Evolutionary conservation across 2,888 invertebrate species (phyloP).

Genomic region (Pyrrhia umbra): DNA sequence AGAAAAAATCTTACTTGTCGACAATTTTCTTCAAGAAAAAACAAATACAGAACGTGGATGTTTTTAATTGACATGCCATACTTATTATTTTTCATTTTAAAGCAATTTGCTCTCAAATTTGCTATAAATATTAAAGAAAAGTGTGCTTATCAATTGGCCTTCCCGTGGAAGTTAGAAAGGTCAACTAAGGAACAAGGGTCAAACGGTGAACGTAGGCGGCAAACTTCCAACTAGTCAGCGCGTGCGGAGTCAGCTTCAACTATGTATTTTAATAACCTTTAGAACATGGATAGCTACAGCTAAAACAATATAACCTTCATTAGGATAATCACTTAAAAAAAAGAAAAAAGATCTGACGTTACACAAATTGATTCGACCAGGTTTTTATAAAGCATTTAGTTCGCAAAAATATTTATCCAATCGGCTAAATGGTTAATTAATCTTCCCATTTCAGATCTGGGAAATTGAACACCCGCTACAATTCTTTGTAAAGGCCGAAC

Average conservation of each 20-base stretch:
- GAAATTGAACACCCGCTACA: slow-evolving; percentile 56
- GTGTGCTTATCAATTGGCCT: slow-evolving; percentile 18
- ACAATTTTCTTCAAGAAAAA: slow-evolving; percentile 17
- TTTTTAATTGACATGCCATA: slow-evolving; percentile 20
- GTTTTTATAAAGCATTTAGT: slow-evolving; percentile 52
- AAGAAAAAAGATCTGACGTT: slow-evolving; percentile 4
- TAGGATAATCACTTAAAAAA: neutral
- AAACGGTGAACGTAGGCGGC: slow-evolving; percentile 17
- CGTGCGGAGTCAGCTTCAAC: slow-evolving; percentile 7
- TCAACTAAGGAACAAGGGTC: slow-evolving; percentile 36
- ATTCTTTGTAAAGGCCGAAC: slow-evolving; percentile 49
- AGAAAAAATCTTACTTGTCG: slow-evolving; percentile 34
- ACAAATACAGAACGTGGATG: neutral
- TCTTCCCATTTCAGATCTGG: slow-evolving; percentile 49
- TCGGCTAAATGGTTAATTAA: slow-evolving; percentile 56
- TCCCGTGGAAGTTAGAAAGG: slow-evolving; percentile 41
- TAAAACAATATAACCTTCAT: slow-evolving; percentile 6
- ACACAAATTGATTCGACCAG: slow-evolving; percentile 29
- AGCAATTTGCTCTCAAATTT: slow-evolving; percentile 2
- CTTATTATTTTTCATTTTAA: slow-evolving; percentile 1
- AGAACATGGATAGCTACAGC: neutral
- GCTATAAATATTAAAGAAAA: slow-evolving; percentile 17
- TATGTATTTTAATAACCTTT: slow-evolving; percentile 17
- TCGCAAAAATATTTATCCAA: slow-evolving; percentile 55
- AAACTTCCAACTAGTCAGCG: slow-evolving; percentile 26